Evolutionary conservation across 2,113 vertebrate genomes (phyloP).

Genomic region (Muntiacus reevesi): DNA sequence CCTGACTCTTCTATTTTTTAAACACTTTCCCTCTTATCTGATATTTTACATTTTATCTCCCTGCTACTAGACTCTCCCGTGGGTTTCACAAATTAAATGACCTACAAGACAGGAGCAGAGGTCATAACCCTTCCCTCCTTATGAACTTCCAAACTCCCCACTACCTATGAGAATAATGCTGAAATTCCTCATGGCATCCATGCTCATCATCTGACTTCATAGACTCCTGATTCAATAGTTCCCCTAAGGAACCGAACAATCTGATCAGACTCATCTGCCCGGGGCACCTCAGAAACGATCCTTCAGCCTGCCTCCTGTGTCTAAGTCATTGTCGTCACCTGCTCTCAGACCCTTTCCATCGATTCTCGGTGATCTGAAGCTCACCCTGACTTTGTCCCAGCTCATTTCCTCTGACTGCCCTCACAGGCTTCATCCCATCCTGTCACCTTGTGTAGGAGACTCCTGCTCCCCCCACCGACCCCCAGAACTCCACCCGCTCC

Average conservation of each 20-base stretch:
- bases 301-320: neutral
- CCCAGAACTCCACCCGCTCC: neutral
- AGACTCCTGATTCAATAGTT: neutral
- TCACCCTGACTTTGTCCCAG: neutral
- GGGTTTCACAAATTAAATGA: neutral
- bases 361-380: neutral
- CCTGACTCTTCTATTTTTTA: neutral
- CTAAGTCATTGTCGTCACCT: accelerated
- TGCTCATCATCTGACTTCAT: neutral
- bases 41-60: neutral
- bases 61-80: neutral
- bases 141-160: neutral
- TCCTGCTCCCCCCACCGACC: accelerated
- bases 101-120: neutral
- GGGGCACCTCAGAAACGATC: accelerated
- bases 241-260: neutral
- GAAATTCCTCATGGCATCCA: neutral
- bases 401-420: neutral
- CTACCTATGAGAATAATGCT: neutral
- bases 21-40: neutral
- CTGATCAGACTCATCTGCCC: neutral
- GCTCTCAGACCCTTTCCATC: neutral
- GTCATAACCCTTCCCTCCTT: neutral
- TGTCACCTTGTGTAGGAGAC: no score
- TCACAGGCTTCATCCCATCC: no score